Evolutionary conservation across 2,797 vertebrate species (phyloP), one percentile per base, ranked within the genome.

Genomic region (Channa striata): DNA sequence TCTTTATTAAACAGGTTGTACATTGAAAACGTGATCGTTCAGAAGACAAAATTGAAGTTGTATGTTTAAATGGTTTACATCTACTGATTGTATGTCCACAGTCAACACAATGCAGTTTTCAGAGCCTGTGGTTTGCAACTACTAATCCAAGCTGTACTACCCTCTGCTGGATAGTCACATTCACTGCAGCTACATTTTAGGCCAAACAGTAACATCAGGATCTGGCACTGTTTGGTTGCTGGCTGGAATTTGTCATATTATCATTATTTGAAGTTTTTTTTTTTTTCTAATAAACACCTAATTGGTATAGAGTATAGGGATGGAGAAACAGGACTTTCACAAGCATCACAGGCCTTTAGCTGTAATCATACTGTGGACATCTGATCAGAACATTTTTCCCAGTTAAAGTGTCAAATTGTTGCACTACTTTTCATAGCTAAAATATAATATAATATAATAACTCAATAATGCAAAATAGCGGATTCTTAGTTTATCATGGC

Each of bases 81-180:
- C 6, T 14, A 40, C 33, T 76, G 16, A 74, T 56, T 8, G 11
- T 21, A 30, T 6, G 20, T 33, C 17, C 8, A 57, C 1, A 61
- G 16, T 50, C 11, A 59, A 1, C 11, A 1, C n/a, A 40, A 21
- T 59, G 44, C 16, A 49, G 4, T 21, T 13, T 23, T 20, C 1
- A 56, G 42, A 44, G 34, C 21, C 17, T 8, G 1, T 23, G 9
- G 39, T 36, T 42, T 17, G 0, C 2, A 40, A 16, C 11, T 17
- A 4, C 72, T 83, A 17, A 63, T 59, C 72, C 84, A 50, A 87
- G 54, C 77, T 82, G 65, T 86, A 74, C 83, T 68, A 2, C 87
- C 74, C 86, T 88, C 91, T 92, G 82, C 72, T 90, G 92, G 87
- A 72, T 13, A n/a, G n/a, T 16, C 2, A 0, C 0, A 0, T 25